phyloP scores from a whole-genome alignment of 2,113 vertebrate genomes.

The Hippocampus guttulatus region DNA sequence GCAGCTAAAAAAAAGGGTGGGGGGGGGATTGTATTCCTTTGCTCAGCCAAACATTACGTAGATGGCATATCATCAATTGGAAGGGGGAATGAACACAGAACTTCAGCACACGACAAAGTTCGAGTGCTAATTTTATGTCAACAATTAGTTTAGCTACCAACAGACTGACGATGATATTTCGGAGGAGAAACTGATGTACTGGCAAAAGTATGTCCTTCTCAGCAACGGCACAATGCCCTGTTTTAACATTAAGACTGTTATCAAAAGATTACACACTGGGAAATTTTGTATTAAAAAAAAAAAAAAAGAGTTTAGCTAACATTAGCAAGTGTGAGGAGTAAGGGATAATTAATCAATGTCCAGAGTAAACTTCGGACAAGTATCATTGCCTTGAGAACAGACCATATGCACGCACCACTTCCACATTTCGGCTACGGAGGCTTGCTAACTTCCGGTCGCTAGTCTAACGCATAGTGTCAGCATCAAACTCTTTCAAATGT shows the following conservation, averaged over 20 bases:
- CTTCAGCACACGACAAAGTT: not conserved
- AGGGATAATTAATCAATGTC: not conserved
- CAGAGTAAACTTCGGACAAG: not conserved
- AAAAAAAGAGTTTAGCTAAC: not conserved
- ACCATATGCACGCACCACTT: no score
- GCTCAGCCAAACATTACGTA: not conserved
- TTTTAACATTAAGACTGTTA: not conserved
- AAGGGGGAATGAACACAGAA: not conserved
- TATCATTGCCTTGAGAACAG: not conserved
- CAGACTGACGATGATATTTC: not conserved
- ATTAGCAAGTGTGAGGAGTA: not conserved
- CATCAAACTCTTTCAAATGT: no score
- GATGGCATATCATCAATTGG: not conserved
- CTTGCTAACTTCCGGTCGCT: no score
- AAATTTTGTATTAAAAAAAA: not conserved
- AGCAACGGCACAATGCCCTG: not conserved
- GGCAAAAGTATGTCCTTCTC: not conserved
- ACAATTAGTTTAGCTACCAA: not conserved
- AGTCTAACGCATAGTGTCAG: no score
- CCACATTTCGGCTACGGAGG: no score
- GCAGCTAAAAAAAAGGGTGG: not conserved
- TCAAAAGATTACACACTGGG: not conserved
- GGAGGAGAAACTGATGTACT: not conserved
- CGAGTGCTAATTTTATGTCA: not conserved
- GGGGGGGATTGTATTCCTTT: not conserved